Percentiles rank a stretch among this genome's conserved stretches.
These are phyloP conservation scores for Ptilorrhoa leucosticta DNA, from an alignment of 2,113 vertebrate species.

Conservation along the genomic window DNA sequence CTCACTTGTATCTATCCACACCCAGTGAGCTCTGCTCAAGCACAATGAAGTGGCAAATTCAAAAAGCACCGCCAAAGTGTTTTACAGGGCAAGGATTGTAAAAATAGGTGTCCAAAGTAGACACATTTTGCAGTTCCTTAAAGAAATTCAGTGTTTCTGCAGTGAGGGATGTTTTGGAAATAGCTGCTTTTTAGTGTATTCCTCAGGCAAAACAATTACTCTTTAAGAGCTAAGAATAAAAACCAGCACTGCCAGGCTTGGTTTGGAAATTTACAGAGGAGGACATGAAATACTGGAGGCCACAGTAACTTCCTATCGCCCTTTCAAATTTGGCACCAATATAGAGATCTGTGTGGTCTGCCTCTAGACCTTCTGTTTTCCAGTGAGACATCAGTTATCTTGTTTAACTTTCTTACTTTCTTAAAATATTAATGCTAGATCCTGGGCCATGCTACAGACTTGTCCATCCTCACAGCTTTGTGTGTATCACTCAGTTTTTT, in stretches of 20 bases:
- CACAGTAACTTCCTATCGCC: neutral
- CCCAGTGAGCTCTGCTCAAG: neutral
- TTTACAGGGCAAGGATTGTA: neutral
- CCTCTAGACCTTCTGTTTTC: neutral
- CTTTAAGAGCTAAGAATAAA: neutral
- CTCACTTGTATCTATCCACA: fast-evolving
- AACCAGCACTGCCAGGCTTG: neutral
- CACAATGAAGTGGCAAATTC: neutral
- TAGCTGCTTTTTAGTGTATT: neutral
- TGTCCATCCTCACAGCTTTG: neutral
- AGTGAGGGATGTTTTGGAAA: neutral
- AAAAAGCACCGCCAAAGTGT: neutral
- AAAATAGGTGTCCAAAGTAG: neutral
- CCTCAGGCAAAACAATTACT: neutral
- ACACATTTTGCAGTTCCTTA: neutral
- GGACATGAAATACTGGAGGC: neutral
- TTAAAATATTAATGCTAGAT: neutral
- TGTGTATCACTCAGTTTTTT: neutral
- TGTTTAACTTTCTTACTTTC: neutral
- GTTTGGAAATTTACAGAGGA: neutral
- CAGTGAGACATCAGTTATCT: neutral
- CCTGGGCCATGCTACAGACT: fast-evolving
- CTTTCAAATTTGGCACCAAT: neutral
- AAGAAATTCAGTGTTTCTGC: neutral
- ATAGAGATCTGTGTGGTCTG: neutral